Percentiles rank a stretch among this genome's conserved stretches.
Evolutionary conservation across 2,113 vertebrate species (phyloP).

Genomic region (Ciconia boyciana): DNA sequence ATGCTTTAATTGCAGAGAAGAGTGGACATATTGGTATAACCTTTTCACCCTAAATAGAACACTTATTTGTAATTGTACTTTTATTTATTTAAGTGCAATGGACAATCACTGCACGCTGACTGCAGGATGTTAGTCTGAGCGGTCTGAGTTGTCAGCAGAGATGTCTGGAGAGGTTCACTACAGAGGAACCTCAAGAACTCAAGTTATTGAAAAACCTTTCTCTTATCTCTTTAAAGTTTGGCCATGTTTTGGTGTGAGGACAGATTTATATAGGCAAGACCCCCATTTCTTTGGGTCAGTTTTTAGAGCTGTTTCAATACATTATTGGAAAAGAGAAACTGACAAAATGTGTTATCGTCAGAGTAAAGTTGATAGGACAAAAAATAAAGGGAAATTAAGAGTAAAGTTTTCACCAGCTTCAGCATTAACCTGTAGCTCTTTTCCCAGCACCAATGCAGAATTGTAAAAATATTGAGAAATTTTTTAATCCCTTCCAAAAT

Average conservation of each 20-base stretch:
- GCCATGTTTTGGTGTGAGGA: background rate
- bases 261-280: background rate
- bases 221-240: background rate
- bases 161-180: background rate
- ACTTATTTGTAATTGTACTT: background rate
- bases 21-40: background rate
- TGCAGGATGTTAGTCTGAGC: background rate
- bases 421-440: background rate
- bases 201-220: background rate
- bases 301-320: background rate
- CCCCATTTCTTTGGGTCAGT: background rate
- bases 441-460: background rate
- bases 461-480: background rate
- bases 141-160: background rate
- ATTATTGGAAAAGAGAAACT: background rate
- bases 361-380: background rate
- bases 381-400: background rate
- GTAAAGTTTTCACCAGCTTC: background rate
- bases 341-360: background rate
- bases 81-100: background rate
- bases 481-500: background rate
- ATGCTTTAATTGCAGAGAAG: background rate
- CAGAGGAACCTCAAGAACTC: background rate
- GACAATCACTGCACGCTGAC: background rate
- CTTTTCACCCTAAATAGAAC: background rate